Evolutionary conservation across 2,797 vertebrate genomes (phyloP), one percentile per base, ranked within the genome.

Genomic region (Nannoperca australis): DNA sequence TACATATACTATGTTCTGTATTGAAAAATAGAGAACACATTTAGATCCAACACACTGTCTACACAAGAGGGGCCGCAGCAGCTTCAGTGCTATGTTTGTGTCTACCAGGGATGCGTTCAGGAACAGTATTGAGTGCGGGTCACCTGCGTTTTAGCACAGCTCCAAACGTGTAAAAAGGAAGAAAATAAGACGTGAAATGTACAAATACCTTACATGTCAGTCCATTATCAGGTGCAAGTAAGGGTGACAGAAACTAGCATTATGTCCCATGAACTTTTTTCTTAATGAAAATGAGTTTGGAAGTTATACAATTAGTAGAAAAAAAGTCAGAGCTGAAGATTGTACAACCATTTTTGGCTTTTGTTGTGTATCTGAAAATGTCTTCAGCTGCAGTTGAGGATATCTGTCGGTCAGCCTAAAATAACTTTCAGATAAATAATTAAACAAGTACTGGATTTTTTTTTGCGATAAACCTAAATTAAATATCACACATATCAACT

Each of bases 341-440:
- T 36, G 3, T 32, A 32, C 27, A 34, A 45, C 2, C 0, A 11
- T 11, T 50, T 8, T 2, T 24, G 17, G 14, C 50, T 14, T 32
- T 15, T 47, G 59, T 8, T 47, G 40, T 49, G 40, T 61, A 4
- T 74, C 12, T 6, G 4, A 27, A 36, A 11, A 55, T 9, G n/a
- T 15, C 0, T 0, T 8, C 44, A 64, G 24, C 10, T 44, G 5
- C 66, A 50, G 34, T 3, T 13, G 38, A 55, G 45, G 30, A 53
- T 13, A 18, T 50, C 30, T 34, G 24, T 44, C 47, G 1, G 0
- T 66, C 15, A 67, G 14, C 49, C 11, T 49, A 36, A 73, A 64
- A 71, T 44, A 34, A 71, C 44, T 59, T 45, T 66, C 14, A 44
- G 8, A 72, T 61, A 62, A n/a, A 58, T 47, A 30, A 64, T n/a